Evolutionary conservation across 1,140 invertebrate species (phyloP), one percentile per base, ranked within the genome.

Genomic region (Diorhabda sublineata): DNA sequence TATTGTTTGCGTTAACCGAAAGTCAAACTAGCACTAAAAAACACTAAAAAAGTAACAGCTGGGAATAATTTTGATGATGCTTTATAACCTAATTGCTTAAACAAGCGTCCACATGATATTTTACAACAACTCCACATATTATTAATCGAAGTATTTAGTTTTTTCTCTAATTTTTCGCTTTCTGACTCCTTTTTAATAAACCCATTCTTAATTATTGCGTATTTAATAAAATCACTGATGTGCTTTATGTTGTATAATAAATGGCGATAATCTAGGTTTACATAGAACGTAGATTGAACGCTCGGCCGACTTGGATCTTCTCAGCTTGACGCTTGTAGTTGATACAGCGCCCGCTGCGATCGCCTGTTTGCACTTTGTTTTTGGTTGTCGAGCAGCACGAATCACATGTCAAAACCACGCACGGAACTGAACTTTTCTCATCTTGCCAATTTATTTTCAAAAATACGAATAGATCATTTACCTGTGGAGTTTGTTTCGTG

Each of bases 251-350:
- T 26, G 26, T 26, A 42, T 57, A 65, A 65, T 42, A 65, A 65
- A 65, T 65, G 56, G 47, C 56, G 47, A 45, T 65, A 44, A 65
- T 65, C 64, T 65, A 65, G 64, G 47, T 56, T 65, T 65, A 65
- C 64, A 65, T 65, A 65, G 64, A 65, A 42, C 42, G 11, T 65
- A 65, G 47, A 65, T 65, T 57, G 64, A 65, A 42, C 42, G 11
- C 45, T 41, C n/a, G n/a, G 64, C 64, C 64, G 64, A 65, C 64
- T 65, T 65, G 64, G 64, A 65, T 65, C 64, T 65, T 65, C 64
- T 8, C 64, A 65, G 64, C 64, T 56, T 65, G 64, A 65, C n/a
- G 52, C 64, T 65, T 65, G 64, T 65, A 65, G 64, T 65, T 65
- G 44, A 65, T 65, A 52, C 56, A 42, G 52, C n/a, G 47, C 64